Conservation (phyloP, 2,113 vertebrate genomes). For the Bettongia penicillata region DNA sequence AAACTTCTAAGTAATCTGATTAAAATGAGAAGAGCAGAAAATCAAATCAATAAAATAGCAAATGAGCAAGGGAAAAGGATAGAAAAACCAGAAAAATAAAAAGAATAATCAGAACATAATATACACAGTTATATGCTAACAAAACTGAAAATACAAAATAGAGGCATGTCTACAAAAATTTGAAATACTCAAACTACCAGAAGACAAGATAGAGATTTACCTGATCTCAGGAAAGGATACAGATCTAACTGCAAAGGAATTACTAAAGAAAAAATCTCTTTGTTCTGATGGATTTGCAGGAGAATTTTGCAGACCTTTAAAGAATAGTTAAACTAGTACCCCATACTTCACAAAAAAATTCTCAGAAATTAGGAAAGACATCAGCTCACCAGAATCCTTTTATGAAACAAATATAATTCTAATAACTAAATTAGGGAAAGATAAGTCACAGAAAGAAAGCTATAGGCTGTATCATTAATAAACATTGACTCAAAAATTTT, state of each 20-base stretch:
- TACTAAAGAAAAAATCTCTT: not conserved
- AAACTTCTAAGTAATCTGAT: not conserved
- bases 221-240: not conserved
- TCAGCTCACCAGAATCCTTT: not conserved
- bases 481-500: not conserved
- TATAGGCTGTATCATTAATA: not conserved
- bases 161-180: not conserved
- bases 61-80: not conserved
- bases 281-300: not conserved
- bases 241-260: not conserved
- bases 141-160: not conserved
- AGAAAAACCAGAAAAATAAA: not conserved
- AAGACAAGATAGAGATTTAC: not conserved
- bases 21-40: not conserved
- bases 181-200: not conserved
- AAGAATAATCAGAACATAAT: not conserved
- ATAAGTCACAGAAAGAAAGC: not conserved
- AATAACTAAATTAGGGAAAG: not conserved
- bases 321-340: not conserved
- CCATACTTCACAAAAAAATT: not conserved
- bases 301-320: not conserved
- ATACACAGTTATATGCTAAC: not conserved
- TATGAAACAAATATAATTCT: not conserved
- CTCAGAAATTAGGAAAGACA: not conserved
- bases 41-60: not conserved